Evolutionary conservation across 2,797 vertebrate genomes (phyloP), one percentile per base, ranked within the genome.

Genomic region (Sphenopsis melanotis): DNA sequence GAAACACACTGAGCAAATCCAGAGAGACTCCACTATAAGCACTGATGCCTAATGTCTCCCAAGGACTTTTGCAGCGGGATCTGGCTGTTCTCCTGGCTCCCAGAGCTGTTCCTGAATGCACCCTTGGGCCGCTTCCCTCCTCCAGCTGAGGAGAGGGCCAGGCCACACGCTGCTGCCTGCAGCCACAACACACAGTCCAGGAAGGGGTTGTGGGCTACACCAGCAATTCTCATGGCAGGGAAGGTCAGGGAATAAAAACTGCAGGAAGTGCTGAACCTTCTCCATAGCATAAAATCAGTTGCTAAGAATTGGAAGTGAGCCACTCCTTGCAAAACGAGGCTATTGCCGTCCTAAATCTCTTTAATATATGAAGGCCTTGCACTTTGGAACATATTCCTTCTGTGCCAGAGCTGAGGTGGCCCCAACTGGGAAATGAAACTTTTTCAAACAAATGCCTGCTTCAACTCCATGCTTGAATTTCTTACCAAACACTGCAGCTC

Each of bases 61-160:
- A 0, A 10, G 52, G 39, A 41, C 12, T 50, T 71, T 4, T 21
- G 12, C 37, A 78, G 32, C 0, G 0, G 6, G 7, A 5, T 81
- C 61, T 42, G 19, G 14, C 34, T 56, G 36, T 32, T 41, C 11
- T 78, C 41, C 0, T 7, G 41, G 12, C 29, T 81, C 44, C 29
- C 65, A 52, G 41, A 83, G 36, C 12, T 70, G 36, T 27, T 37
- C 9, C 10, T 72, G 55, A n/a, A 18, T 1, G 2, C 9, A 5
- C 19, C 11, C 55, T 59, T n/a, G 56, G 39, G 15, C n/a, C 4
- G 5, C 36, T 37, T 36, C 22, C 19, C 32, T 78, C 29, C 26
- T 68, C 11, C 52, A 47, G 29, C 3, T 64, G 63, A 37, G 52
- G 21, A 57, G 32, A 32, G 44, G 26, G 34, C 23, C 41, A 30